phyloP scores from a whole-genome alignment of 2,113 vertebrate species.

The Takifugu flavidus region DNA sequence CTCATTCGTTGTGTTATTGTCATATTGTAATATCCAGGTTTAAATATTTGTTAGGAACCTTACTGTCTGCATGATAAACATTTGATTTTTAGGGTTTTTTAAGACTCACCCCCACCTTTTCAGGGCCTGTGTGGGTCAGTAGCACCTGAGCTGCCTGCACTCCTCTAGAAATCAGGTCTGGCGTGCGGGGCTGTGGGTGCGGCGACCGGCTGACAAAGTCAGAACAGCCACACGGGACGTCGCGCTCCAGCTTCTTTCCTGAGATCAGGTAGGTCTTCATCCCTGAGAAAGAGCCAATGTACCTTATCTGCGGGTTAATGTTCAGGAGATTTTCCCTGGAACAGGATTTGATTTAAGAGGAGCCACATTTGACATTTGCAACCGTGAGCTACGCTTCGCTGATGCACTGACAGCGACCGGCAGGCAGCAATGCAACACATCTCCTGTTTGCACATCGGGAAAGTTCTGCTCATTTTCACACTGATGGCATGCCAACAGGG shows the following conservation, averaged over 20 bases:
- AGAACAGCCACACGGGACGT: conserved; percentile 80
- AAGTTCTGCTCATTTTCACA: conserved; percentile 46
- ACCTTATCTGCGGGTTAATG: conserved; percentile 8
- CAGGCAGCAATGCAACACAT: conserved; percentile 36
- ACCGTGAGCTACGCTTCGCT: not conserved
- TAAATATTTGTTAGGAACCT: no score
- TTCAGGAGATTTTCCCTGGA: no score
- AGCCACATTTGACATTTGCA: not conserved
- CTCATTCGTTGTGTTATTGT: no score
- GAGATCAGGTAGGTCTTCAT: conserved; percentile 95
- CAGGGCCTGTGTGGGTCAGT: conserved; percentile 34
- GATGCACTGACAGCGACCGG: conserved; percentile 57
- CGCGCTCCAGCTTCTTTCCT: conserved; percentile 81
- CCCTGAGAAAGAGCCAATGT: conserved; percentile 66
- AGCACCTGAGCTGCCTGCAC: conserved; percentile 44
- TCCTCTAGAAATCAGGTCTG: conserved; percentile 62
- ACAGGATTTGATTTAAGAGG: no score
- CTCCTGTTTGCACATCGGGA: conserved; percentile 54
- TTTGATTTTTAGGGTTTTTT: no score
- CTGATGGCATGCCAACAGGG: conserved; percentile 55
- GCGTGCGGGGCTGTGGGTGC: conserved; percentile 64
- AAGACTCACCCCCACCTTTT: conserved; percentile 41
- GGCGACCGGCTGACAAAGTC: conserved; percentile 64
- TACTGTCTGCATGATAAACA: no score
- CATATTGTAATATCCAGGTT: no score